phyloP scores from a whole-genome alignment of 2,888 invertebrate species.

The Lordiphosa fenestrarum region DNA sequence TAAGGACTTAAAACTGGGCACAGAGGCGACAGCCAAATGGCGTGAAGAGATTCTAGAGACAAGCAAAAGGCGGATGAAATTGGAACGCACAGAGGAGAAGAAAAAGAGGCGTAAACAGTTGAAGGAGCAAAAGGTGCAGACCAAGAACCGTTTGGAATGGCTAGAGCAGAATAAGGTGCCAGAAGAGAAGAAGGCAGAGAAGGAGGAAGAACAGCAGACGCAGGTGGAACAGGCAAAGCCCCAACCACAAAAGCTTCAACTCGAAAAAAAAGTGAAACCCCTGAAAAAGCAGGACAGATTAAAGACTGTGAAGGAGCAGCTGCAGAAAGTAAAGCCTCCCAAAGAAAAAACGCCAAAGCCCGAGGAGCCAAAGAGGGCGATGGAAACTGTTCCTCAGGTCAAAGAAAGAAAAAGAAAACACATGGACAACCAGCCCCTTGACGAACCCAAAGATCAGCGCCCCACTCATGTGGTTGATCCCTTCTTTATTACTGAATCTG shows the following conservation, averaged over 20 bases:
- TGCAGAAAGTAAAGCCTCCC: background rate
- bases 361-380: background rate
- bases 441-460: slow-evolving; percentile 16
- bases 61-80: slow-evolving; percentile 71
- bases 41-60: slow-evolving; percentile 62
- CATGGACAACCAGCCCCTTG: too few species aligned
- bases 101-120: slow-evolving; percentile 56
- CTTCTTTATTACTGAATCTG: slow-evolving; percentile 78
- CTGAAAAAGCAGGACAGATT: background rate
- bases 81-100: slow-evolving; percentile 65
- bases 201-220: background rate
- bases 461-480: slow-evolving; percentile 70
- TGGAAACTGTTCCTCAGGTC: background rate
- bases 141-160: slow-evolving; percentile 72
- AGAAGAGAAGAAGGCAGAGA: background rate
- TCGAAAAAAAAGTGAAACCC: background rate
- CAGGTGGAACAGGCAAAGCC: background rate
- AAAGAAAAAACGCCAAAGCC: background rate
- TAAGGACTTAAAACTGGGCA: slow-evolving; percentile 52
- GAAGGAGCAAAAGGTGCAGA: slow-evolving; percentile 59
- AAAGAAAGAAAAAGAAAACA: slow-evolving; percentile 2
- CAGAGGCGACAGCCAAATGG: slow-evolving; percentile 56
- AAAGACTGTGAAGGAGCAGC: background rate
- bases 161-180: slow-evolving; percentile 51
- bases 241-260: background rate